Evolutionary conservation across 2,113 vertebrate genomes (phyloP), one percentile per base, ranked within the genome.

Genomic region (Mungos mungo): DNA sequence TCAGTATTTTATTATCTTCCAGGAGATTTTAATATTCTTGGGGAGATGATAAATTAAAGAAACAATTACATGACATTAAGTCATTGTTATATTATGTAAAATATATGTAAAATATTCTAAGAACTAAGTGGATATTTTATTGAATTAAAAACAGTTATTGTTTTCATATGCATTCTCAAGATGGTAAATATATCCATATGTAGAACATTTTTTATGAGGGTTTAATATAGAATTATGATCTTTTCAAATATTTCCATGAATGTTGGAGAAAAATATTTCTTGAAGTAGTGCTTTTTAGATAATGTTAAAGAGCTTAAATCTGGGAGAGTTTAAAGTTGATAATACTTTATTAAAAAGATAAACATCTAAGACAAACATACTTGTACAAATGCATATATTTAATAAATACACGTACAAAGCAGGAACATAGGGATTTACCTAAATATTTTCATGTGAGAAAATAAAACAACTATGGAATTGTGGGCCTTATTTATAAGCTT

Each of bases 371-470:
- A 84, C 80, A 57, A 68, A 89, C 66, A 57, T 27, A 31, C 1
- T 63, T 95, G 7, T 82, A 72, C 15, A 69, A 86, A 1, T 71
- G 19, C 10, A 14, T 72, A 47, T 47, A 47, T 86, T 93, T 84
- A 52, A 77, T 66, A 72, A 87, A 16, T 11, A 57, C 2, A 54
- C 41, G 4, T n/a, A 57, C 3, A 65, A 80, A 93, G 25, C 0
- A 82, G 47, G 60, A 87, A 88, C 8, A 76, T 45, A 87, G 19
- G 41, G 8, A 33, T 69, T 82, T 88, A 45, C 35, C 31, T 4
- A 94, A 84, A 85, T 71, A 84, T 85, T 94, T 41, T 60, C 74
- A 72, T 74, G 11, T 47, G 68, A 90, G 33, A 85, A 95, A 90
- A 83, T 82, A 69, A 76, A 45, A 76, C 50, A 35, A 10, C 16